These are phyloP conservation scores for Megalops cyprinoides DNA, from an alignment of 2,797 vertebrate species.

Conservation along the genomic window DNA sequence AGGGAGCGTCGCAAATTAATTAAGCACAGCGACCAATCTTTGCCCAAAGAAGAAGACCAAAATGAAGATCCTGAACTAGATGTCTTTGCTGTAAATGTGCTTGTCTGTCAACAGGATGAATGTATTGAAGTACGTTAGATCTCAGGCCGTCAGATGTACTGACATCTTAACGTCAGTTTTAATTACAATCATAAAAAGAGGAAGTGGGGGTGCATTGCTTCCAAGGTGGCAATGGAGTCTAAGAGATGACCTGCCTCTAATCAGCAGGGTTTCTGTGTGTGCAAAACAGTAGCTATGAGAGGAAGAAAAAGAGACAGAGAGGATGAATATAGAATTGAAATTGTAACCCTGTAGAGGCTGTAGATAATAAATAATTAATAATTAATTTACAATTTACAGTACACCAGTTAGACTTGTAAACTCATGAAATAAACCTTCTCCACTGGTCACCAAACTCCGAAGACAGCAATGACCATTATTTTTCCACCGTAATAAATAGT, in stretches of 20 bases:
- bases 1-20: slow-evolving; percentile 51
- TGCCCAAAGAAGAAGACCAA: slow-evolving; percentile 41
- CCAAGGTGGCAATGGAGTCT: too few species aligned
- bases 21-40: slow-evolving; percentile 65
- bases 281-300: not conserved
- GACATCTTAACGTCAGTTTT: not conserved
- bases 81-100: not conserved
- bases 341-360: too few species aligned
- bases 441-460: not conserved
- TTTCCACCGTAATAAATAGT: not conserved
- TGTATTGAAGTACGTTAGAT: not conserved
- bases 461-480: not conserved
- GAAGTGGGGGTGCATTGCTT: too few species aligned
- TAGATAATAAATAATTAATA: too few species aligned
- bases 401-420: not conserved
- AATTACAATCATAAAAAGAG: not conserved
- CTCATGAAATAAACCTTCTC: slow-evolving; percentile 5
- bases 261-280: too few species aligned
- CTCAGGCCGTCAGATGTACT: not conserved
- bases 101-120: not conserved
- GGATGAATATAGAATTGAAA: too few species aligned
- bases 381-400: not conserved
- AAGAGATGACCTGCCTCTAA: too few species aligned
- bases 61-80: too few species aligned
- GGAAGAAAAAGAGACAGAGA: too few species aligned